phyloP scores from a whole-genome alignment of 2,888 invertebrate species.

The Limulus polyphemus region DNA sequence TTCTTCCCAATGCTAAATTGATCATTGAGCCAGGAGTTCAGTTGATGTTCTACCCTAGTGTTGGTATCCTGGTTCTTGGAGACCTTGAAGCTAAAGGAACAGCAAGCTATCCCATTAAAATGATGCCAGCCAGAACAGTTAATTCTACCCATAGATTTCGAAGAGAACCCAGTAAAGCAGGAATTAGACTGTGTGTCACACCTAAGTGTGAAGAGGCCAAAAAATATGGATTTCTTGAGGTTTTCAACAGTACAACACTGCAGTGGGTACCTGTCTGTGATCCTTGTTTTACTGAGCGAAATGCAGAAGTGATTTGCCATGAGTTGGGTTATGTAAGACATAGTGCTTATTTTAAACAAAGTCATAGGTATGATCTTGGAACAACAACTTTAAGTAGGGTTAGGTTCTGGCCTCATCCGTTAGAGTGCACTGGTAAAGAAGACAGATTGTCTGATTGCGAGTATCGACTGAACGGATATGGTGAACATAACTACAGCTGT shows the following conservation, averaged over 20 bases:
- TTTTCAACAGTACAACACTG: constrained; percentile 84
- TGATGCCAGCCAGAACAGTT: constrained; percentile 26
- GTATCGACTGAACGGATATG: constrained; percentile 72
- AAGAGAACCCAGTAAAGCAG: constrained; percentile 2
- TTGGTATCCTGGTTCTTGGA: constrained; percentile 89
- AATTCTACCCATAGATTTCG: constrained; percentile 10
- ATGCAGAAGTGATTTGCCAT: constrained; percentile 90
- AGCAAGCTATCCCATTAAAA: constrained; percentile 31
- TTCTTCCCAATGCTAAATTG: constrained; percentile 85
- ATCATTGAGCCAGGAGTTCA: constrained; percentile 76
- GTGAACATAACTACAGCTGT: constrained; percentile 63
- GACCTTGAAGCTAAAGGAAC: constrained; percentile 69
- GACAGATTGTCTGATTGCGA: constrained; percentile 38
- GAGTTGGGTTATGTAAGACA: constrained; percentile 75
- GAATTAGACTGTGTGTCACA: constrained; percentile 25
- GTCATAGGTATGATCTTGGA: constrained; percentile 72
- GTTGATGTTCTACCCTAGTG: constrained; percentile 87
- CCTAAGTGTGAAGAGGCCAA: constrained; percentile 21
- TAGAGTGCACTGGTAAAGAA: constrained; percentile 49
- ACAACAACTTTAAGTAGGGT: constrained; percentile 73
- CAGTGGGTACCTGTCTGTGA: constrained; percentile 98
- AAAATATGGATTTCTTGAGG: constrained; percentile 80
- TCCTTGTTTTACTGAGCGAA: constrained; percentile 82
- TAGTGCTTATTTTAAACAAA: constrained; percentile 76
- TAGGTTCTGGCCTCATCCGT: constrained; percentile 89